Conservation (phyloP, 2,888 invertebrate genomes). For the Eristalinus sepulchralis region DNA sequence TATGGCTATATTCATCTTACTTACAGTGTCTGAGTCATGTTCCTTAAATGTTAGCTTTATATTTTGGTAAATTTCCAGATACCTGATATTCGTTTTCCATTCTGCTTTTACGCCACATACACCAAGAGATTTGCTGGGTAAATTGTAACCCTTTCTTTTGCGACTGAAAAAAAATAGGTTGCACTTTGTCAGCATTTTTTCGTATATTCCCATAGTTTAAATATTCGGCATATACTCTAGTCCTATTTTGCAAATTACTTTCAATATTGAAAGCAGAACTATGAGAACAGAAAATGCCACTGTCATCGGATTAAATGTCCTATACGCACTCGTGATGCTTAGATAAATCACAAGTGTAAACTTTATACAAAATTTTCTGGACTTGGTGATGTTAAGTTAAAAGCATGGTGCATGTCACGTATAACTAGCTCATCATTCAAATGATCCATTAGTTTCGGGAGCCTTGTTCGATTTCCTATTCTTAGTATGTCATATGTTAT, state of each 20-base stretch:
- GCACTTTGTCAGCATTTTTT: neutral
- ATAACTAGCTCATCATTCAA: too few species aligned
- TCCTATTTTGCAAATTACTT: neutral
- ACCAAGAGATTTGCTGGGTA: neutral
- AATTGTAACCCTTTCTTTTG: neutral
- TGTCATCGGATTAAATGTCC: neutral
- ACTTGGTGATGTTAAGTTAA: too few species aligned
- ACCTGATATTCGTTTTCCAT: neutral
- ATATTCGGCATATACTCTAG: neutral
- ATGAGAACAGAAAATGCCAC: neutral
- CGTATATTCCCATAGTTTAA: neutral
- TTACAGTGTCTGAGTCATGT: neutral
- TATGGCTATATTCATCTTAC: neutral
- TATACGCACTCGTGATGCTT: neutral
- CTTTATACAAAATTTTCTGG: neutral
- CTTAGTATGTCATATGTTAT: too few species aligned
- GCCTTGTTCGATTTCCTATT: too few species aligned
- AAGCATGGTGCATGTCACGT: too few species aligned
- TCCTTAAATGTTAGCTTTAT: neutral
- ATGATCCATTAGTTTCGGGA: too few species aligned
- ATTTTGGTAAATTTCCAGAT: neutral
- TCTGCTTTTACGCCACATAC: neutral
- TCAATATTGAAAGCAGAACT: neutral
- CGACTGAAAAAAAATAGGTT: constrained; percentile 8
- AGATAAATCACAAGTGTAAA: neutral